phyloP scores from a whole-genome alignment of 2,797 vertebrate genomes.

The Hemibagrus guttatus region DNA sequence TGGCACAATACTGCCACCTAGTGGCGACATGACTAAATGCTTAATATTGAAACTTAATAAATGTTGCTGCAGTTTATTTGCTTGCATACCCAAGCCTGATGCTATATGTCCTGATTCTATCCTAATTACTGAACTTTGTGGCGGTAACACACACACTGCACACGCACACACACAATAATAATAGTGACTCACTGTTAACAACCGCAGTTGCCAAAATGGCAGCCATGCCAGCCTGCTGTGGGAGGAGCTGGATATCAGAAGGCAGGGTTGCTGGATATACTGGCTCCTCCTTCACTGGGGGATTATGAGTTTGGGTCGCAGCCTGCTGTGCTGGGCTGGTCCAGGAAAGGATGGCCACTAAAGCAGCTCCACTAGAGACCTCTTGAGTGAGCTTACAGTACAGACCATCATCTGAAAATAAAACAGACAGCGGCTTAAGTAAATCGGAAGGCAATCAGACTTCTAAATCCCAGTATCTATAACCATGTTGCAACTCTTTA shows the following conservation, averaged over 20 bases:
- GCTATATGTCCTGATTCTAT: not conserved
- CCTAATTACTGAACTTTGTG: not conserved
- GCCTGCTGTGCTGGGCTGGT: slow-evolving; percentile 63
- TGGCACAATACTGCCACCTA: slow-evolving; percentile 60
- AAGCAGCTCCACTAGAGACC: slow-evolving; percentile 71
- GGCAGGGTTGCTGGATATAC: slow-evolving; percentile 69
- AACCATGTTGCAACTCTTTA: not conserved
- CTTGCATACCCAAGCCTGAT: not conserved
- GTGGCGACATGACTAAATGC: slow-evolving; percentile 51
- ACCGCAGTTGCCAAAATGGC: slow-evolving; percentile 93
- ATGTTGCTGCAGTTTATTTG: not conserved
- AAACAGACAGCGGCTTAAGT: not conserved
- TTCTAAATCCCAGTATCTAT: not conserved
- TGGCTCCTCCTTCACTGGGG: slow-evolving; percentile 73
- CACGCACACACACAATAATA: not conserved
- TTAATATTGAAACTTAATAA: not conserved
- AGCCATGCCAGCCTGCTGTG: slow-evolving; percentile 96
- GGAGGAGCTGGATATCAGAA: slow-evolving; percentile 92
- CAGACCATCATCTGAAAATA: slow-evolving; percentile 76
- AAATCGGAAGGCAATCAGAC: not conserved
- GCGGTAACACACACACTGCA: not conserved
- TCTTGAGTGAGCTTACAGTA: slow-evolving; percentile 85
- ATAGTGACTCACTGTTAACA: slow-evolving; percentile 88
- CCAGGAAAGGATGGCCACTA: slow-evolving; percentile 68
- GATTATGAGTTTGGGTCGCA: slow-evolving; percentile 64